These are phyloP conservation scores for Prinia subflava DNA, from an alignment of 2,113 vertebrate genomes.

Conservation along the genomic window DNA sequence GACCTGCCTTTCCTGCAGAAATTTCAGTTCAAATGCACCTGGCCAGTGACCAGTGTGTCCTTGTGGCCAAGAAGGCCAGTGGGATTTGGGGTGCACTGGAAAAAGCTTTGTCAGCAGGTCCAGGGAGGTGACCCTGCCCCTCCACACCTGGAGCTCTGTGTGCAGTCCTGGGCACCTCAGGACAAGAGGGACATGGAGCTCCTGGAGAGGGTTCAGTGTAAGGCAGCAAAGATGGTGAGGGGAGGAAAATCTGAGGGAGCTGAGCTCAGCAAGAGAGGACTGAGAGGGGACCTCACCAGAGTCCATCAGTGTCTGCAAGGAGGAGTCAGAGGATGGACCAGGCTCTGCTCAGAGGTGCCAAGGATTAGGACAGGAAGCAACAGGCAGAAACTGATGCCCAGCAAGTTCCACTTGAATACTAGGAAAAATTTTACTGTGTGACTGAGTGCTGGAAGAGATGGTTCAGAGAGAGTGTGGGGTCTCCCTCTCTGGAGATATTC, in stretches of 20 bases:
- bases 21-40: background rate
- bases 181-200: background rate
- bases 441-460: background rate
- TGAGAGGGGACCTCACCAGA: background rate
- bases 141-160: background rate
- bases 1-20: background rate
- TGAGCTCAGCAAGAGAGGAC: background rate
- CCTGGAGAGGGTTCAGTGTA: background rate
- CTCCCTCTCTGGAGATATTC: background rate
- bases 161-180: background rate
- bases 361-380: background rate
- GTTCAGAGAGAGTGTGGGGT: background rate
- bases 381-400: fast-evolving
- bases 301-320: background rate
- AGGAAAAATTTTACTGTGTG: background rate
- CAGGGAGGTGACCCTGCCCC: background rate
- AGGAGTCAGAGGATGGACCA: background rate
- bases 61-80: background rate
- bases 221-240: background rate
- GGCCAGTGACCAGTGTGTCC: background rate
- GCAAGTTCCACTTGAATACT: background rate
- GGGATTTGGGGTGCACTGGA: background rate
- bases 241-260: background rate
- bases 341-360: background rate
- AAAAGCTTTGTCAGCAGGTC: background rate